A percentile compares a stretch with the other conserved stretches of the same genome.
Evolutionary conservation across 1,140 invertebrate genomes (phyloP).

Genomic region (Propsilocerus akamusi): DNA sequence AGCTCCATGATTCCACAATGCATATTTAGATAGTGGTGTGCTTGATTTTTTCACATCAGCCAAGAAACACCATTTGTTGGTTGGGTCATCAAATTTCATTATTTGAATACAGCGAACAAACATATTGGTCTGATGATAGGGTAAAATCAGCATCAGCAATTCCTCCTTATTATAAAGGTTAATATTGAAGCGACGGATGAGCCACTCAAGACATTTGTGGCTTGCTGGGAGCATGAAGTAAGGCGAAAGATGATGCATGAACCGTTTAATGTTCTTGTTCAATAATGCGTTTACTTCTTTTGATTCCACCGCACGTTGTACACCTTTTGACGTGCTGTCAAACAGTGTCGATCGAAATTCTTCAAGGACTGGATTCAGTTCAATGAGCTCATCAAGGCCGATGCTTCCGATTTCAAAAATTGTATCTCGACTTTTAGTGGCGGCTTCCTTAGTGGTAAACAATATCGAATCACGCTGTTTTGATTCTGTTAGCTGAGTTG

Average conservation of each 20-base stretch:
- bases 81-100: conserved; percentile 36
- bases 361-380: conserved; percentile 46
- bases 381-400: conserved; percentile 64
- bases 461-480: conserved; percentile 62
- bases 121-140: conserved; percentile 79
- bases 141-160: conserved; percentile 61
- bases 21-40: conserved; percentile 42
- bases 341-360: conserved; percentile 63
- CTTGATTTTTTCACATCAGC: conserved; percentile 50
- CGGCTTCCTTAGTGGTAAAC: conserved; percentile 77
- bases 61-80: conserved; percentile 63
- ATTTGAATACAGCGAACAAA: conserved; percentile 72
- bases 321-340: conserved; percentile 42
- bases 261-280: conserved; percentile 56
- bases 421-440: conserved; percentile 58
- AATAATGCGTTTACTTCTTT: conserved; percentile 56
- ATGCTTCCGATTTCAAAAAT: conserved; percentile 68
- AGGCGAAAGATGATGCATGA: conserved; percentile 64
- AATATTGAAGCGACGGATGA: conserved; percentile 72
- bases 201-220: conserved; percentile 85
- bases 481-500: conserved; percentile 42
- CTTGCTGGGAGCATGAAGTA: conserved; percentile 69
- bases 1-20: conserved; percentile 51
- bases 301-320: conserved; percentile 64
- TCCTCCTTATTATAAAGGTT: conserved; percentile 72